phyloP scores from a whole-genome alignment of 2,888 invertebrate genomes.

The Glaucopsyche alexis region DNA sequence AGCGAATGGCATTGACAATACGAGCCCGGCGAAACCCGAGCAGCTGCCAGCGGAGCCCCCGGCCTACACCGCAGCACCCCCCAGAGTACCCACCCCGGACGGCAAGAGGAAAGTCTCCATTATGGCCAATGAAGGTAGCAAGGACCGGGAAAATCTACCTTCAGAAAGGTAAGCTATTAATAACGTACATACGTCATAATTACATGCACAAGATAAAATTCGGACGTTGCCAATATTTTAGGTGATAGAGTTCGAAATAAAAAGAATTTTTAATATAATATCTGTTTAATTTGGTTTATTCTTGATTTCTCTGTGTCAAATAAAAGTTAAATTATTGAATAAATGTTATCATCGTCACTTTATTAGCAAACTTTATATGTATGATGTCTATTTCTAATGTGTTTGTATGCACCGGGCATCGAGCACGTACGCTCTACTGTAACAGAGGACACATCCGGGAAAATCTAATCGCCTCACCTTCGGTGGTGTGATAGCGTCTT shows the following conservation, averaged over 20 bases:
- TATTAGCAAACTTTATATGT: no score
- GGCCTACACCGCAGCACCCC: slow-evolving; percentile 34
- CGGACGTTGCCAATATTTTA: no score
- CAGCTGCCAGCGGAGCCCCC: slow-evolving; percentile 25
- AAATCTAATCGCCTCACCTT: slow-evolving; percentile 1
- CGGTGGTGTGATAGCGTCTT: background rate
- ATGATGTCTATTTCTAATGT: background rate
- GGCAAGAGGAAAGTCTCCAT: slow-evolving; percentile 83
- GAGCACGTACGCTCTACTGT: background rate
- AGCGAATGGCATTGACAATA: slow-evolving; percentile 40
- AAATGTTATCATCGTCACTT: background rate
- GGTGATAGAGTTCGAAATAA: background rate
- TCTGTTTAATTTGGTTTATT: no score
- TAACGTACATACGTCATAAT: no score
- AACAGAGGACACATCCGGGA: slow-evolving; percentile 19
- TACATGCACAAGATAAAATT: background rate
- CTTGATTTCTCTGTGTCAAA: no score
- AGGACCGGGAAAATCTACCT: slow-evolving; percentile 83
- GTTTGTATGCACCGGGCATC: slow-evolving; percentile 1
- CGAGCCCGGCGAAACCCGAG: slow-evolving; percentile 23
- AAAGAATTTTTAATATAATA: no score
- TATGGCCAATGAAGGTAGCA: slow-evolving; percentile 78
- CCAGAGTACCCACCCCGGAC: slow-evolving; percentile 48
- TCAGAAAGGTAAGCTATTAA: slow-evolving; percentile 77
- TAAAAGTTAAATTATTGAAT: no score